phyloP scores from a whole-genome alignment of 2,797 vertebrate genomes.

The Takifugu ocellatus region DNA sequence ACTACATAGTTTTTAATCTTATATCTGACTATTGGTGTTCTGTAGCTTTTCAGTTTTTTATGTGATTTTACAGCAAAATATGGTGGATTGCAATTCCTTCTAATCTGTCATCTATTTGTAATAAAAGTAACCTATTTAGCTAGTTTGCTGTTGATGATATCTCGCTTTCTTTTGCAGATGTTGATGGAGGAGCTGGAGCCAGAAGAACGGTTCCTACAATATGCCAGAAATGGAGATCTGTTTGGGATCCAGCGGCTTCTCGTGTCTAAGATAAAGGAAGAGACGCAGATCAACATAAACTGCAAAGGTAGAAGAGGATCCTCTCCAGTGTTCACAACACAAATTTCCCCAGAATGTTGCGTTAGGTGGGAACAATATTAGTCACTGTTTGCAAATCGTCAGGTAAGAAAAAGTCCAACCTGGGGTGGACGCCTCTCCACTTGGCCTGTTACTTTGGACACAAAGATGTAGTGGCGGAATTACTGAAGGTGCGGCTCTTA shows the following conservation, averaged over 20 bases:
- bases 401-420: conserved; percentile 95
- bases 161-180: conserved; percentile 18
- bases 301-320: conserved; percentile 85
- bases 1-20: too few species aligned
- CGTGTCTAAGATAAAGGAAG: conserved; percentile 71
- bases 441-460: conserved; percentile 97
- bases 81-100: too few species aligned
- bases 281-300: conserved; percentile 83
- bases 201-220: conserved; percentile 87
- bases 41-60: too few species aligned
- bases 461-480: conserved; percentile 84
- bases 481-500: conserved; percentile 81
- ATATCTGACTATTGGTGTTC: too few species aligned
- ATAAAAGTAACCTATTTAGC: not conserved
- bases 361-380: too few species aligned
- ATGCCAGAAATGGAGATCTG: conserved; percentile 88
- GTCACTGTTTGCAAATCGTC: conserved; percentile 15
- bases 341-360: not conserved
- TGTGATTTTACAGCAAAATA: too few species aligned
- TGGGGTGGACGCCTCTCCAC: conserved; percentile 96
- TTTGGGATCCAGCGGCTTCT: conserved; percentile 82
- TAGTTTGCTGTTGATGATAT: not conserved
- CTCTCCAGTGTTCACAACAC: not conserved
- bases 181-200: conserved; percentile 79
- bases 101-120: too few species aligned